phyloP scores from a whole-genome alignment of 2,888 invertebrate genomes.

The Eupeodes luniger region DNA sequence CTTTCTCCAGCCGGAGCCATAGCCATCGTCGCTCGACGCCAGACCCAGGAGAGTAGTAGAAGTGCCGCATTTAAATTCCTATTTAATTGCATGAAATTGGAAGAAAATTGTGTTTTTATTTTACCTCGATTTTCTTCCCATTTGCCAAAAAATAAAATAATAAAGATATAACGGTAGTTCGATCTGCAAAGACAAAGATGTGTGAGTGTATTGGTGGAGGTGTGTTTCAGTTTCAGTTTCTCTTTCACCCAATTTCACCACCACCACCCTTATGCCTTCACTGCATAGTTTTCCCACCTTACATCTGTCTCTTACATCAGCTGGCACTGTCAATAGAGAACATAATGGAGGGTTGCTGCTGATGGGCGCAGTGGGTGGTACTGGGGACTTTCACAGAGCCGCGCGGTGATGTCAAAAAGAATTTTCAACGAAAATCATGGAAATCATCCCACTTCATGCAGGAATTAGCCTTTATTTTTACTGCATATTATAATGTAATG shows the following conservation, averaged over 20 bases:
- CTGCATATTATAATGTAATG: slow-evolving; percentile 43
- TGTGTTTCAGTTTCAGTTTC: slow-evolving; percentile 52
- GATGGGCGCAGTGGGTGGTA: slow-evolving; percentile 41
- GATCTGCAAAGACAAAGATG: slow-evolving; percentile 23
- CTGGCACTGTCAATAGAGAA: slow-evolving; percentile 55
- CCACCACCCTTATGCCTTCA: background rate
- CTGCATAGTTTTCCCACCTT: slow-evolving; percentile 20
- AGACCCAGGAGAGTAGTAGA: background rate
- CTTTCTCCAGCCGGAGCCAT: slow-evolving; percentile 7
- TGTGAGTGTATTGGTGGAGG: slow-evolving; percentile 24
- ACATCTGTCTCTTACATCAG: slow-evolving; percentile 66
- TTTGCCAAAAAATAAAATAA: slow-evolving; percentile 8
- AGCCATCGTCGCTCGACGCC: background rate
- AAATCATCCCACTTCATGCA: slow-evolving; percentile 39
- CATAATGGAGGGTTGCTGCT: slow-evolving; percentile 23
- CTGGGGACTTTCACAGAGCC: background rate
- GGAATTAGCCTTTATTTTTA: slow-evolving; percentile 26
- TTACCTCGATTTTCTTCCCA: background rate
- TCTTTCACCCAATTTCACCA: slow-evolving; percentile 44
- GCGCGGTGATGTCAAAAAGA: slow-evolving; percentile 67
- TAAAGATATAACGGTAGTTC: background rate
- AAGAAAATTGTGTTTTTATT: slow-evolving; percentile 33
- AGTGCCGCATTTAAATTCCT: slow-evolving; percentile 47
- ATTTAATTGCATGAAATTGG: slow-evolving; percentile 52
- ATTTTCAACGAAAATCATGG: slow-evolving; percentile 37